phyloP scores from a whole-genome alignment of 1,140 invertebrate genomes.

The Micrasema longulum region DNA sequence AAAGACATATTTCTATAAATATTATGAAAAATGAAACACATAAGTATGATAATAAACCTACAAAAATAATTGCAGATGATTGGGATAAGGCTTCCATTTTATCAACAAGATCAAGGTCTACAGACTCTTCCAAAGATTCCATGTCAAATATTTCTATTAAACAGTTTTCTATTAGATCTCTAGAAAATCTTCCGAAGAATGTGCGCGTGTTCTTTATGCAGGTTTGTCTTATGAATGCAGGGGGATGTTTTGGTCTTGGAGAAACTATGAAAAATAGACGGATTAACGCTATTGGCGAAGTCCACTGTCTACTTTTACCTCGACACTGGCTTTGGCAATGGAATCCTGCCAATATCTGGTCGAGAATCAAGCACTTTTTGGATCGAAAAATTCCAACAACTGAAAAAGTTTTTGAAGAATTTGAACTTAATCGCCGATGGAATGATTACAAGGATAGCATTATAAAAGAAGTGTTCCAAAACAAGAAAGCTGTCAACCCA shows the following conservation, averaged over 20 bases:
- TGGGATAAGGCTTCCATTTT: not conserved
- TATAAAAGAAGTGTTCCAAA: constrained; percentile 64
- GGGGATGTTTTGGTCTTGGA: constrained; percentile 67
- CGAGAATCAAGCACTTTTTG: constrained; percentile 70
- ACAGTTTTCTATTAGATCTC: constrained; percentile 3
- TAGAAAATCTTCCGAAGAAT: constrained; percentile 51
- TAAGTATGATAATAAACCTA: not conserved
- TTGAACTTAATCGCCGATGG: constrained; percentile 69
- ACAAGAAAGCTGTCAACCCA: constrained; percentile 64
- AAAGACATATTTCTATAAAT: no score
- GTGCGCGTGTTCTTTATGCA: constrained; percentile 66
- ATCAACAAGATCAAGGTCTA: not conserved
- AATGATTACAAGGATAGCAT: constrained; percentile 66
- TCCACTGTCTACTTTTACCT: constrained; percentile 72
- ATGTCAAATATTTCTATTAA: constrained; percentile 4
- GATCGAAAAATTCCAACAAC: constrained; percentile 71
- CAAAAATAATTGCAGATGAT: not conserved
- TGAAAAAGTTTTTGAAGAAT: constrained; percentile 69
- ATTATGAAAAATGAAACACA: not conserved
- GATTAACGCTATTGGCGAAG: constrained; percentile 68
- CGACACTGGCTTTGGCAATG: constrained; percentile 72
- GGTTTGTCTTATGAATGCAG: constrained; percentile 64
- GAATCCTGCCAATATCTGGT: constrained; percentile 75
- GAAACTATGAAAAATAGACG: constrained; percentile 72
- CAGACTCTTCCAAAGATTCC: constrained; percentile 2